Conservation (phyloP, 2,797 vertebrate species). For the Propithecus perrieri region DNA sequence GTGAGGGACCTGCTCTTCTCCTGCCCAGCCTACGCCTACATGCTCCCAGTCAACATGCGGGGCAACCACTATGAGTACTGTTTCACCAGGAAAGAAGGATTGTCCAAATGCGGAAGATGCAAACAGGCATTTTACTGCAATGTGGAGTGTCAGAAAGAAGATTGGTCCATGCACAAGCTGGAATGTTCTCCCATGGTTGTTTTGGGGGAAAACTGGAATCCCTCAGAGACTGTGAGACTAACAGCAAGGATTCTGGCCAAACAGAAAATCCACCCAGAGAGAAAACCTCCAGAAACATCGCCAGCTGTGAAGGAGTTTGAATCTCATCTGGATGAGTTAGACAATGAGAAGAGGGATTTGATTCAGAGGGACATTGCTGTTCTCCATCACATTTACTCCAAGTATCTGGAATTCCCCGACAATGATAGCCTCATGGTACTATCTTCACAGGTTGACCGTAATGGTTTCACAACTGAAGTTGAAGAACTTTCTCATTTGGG, state of each 20-base stretch:
- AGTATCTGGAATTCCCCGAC: slow-evolving; percentile 92
- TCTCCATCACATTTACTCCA: slow-evolving; percentile 95
- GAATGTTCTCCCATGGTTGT: slow-evolving; percentile 94
- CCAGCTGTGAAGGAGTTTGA: slow-evolving; percentile 88
- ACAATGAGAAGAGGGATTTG: slow-evolving; percentile 93
- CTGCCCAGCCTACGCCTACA: slow-evolving; percentile 90
- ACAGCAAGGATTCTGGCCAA: slow-evolving; percentile 94
- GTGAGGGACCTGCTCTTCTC: slow-evolving; percentile 92
- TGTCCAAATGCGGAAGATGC: slow-evolving; percentile 97
- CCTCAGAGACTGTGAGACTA: slow-evolving; percentile 93
- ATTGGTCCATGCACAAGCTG: slow-evolving; percentile 97
- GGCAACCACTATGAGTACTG: slow-evolving; percentile 93
- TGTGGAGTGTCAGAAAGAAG: slow-evolving; percentile 94
- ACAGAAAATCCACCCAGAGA: slow-evolving; percentile 87
- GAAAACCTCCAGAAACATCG: slow-evolving; percentile 85
- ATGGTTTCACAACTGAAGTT: slow-evolving; percentile 97
- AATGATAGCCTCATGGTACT: slow-evolving; percentile 89
- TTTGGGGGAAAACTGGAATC: slow-evolving; percentile 94
- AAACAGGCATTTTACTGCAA: slow-evolving; percentile 98
- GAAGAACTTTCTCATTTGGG: slow-evolving; percentile 96
- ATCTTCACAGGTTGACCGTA: slow-evolving; percentile 97
- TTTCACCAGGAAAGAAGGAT: slow-evolving; percentile 94
- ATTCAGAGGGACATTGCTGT: slow-evolving; percentile 92
- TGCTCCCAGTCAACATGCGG: slow-evolving; percentile 91
- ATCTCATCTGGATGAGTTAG: slow-evolving; percentile 92